Evolutionary conservation across 1,140 invertebrate genomes (phyloP).

Genomic region (Cyrtorhinus lividipennis): DNA sequence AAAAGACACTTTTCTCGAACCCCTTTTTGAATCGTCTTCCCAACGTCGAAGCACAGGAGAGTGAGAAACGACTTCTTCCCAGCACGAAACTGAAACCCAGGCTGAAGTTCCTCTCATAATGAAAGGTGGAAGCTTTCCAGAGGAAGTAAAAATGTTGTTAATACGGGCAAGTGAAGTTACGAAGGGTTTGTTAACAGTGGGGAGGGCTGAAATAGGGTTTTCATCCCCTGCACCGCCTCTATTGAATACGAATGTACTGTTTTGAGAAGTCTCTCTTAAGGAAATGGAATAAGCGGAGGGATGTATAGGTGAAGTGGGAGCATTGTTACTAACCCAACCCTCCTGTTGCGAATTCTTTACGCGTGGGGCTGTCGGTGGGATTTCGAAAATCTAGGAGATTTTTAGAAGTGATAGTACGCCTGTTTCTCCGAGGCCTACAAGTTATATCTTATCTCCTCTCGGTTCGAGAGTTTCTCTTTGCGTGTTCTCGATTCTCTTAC

Average conservation of each 20-base stretch:
- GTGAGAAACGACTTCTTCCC: neutral
- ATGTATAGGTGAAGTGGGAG: neutral
- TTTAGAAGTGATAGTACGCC: neutral
- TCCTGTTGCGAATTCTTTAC: neutral
- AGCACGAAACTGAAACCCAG: too few relatives aligned
- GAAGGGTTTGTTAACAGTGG: neutral
- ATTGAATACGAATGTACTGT: slow-evolving; percentile 6
- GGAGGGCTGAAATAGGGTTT: neutral
- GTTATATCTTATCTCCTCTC: too few relatives aligned
- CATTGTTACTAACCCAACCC: neutral
- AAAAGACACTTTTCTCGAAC: neutral
- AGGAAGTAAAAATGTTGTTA: slow-evolving; percentile 2
- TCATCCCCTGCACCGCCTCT: neutral
- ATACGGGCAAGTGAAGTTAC: neutral
- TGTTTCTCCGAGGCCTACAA: too few relatives aligned
- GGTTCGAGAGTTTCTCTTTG: too few relatives aligned
- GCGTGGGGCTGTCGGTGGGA: neutral
- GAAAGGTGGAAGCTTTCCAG: neutral
- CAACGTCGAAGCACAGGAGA: neutral
- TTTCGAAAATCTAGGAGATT: neutral
- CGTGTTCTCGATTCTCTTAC: too few relatives aligned
- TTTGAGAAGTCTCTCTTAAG: slow-evolving; percentile 6
- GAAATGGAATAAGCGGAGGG: slow-evolving; percentile 2
- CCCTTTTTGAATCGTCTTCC: neutral
- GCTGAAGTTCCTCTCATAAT: neutral